These are phyloP conservation scores for Drosophila nasuta DNA, from an alignment of 1,140 invertebrate genomes.

Conservation along the genomic window DNA sequence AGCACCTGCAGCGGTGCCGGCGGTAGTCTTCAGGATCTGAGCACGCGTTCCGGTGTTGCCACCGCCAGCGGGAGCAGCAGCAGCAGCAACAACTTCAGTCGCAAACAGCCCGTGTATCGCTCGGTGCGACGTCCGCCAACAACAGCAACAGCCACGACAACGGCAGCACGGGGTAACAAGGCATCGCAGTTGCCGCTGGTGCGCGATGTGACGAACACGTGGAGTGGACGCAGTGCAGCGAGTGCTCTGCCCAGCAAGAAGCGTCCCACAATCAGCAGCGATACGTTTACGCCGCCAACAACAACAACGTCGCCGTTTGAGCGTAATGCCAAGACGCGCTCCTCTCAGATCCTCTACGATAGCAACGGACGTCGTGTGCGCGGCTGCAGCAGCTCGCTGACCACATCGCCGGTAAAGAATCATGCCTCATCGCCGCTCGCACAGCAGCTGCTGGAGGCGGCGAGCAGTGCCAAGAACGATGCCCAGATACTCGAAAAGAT, in stretches of 20 bases:
- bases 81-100: neutral
- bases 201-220: constrained; percentile 88
- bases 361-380: constrained; percentile 86
- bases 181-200: constrained; percentile 84
- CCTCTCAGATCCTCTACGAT: constrained; percentile 88
- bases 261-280: constrained; percentile 87
- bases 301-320: constrained; percentile 85
- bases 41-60: constrained; percentile 44
- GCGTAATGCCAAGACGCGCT: constrained; percentile 87
- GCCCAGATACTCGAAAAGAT: constrained; percentile 89
- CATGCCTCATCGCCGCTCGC: constrained; percentile 87
- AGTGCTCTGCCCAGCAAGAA: constrained; percentile 73
- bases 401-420: constrained; percentile 86
- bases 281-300: constrained; percentile 87
- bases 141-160: neutral
- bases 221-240: constrained; percentile 87
- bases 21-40: constrained; percentile 73
- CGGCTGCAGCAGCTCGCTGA: constrained; percentile 76
- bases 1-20: constrained; percentile 62
- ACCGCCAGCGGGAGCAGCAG: neutral
- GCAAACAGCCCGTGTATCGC: neutral
- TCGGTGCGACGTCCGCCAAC: constrained; percentile 8
- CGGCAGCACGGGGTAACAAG: constrained; percentile 25
- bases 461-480: constrained; percentile 89
- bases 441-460: constrained; percentile 90